Percentiles rank a stretch among this genome's conserved stretches.
These are phyloP conservation scores for Neofelis nebulosa DNA, from an alignment of 2,113 vertebrate genomes.

Conservation along the genomic window DNA sequence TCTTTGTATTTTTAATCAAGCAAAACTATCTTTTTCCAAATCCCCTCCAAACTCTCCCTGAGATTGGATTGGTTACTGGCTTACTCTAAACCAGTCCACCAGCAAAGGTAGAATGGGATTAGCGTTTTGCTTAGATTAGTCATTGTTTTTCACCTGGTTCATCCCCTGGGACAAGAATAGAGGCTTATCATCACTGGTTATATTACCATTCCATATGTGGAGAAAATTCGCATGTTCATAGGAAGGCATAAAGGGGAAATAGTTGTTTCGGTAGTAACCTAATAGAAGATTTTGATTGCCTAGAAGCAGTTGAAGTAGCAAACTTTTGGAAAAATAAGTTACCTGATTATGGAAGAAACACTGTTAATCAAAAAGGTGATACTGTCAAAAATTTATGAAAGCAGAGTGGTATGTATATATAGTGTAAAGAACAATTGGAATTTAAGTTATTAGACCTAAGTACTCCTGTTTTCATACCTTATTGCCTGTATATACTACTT, in stretches of 20 bases:
- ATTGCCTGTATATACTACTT: not conserved
- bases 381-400: not conserved
- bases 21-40: slow-evolving; percentile 11
- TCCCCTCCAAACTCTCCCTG: not conserved
- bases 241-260: slow-evolving; percentile 30
- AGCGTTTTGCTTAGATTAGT: not conserved
- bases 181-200: not conserved
- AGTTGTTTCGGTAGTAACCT: not conserved
- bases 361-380: not conserved
- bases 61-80: not conserved
- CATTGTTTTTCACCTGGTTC: not conserved
- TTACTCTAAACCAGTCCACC: not conserved
- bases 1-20: not conserved
- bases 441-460: not conserved
- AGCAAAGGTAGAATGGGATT: not conserved
- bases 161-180: not conserved
- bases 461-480: not conserved
- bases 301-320: slow-evolving; percentile 29
- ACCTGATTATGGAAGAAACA: not conserved
- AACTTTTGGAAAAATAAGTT: not conserved
- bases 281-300: not conserved
- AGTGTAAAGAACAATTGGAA: not conserved
- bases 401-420: not conserved
- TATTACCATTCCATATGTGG: not conserved
- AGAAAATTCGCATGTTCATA: slow-evolving; percentile 4